Conservation (phyloP, 2,113 vertebrate genomes). For the Narcine bancroftii region DNA sequence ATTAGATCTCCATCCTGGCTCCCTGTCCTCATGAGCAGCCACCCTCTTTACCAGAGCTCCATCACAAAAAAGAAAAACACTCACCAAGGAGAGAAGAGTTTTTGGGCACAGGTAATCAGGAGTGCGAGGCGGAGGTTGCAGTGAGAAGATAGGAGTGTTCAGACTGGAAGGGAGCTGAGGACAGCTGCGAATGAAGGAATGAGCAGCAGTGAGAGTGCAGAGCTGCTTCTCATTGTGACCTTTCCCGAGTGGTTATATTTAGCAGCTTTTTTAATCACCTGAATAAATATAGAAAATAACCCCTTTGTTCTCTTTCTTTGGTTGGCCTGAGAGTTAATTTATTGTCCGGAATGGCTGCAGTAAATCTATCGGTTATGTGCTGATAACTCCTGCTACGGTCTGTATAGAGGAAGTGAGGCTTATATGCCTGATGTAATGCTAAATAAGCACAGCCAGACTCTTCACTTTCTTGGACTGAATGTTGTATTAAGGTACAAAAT, state of each 20-base stretch:
- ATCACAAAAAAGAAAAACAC: background rate
- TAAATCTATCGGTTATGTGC: background rate
- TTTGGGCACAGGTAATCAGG: background rate
- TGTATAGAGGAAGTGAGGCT: background rate
- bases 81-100: background rate
- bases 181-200: background rate
- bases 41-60: background rate
- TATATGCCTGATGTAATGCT: background rate
- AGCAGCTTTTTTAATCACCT: slow-evolving; percentile 16
- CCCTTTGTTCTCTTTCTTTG: background rate
- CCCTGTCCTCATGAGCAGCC: background rate
- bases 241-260: slow-evolving; percentile 29
- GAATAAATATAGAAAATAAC: slow-evolving; percentile 29
- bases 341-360: background rate
- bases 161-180: background rate
- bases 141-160: background rate
- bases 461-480: background rate
- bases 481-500: no score
- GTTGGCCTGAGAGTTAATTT: no score
- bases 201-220: background rate
- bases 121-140: background rate
- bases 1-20: no score
- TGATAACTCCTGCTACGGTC: no score
- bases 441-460: background rate
- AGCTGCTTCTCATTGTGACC: background rate